A percentile compares a stretch with the other conserved stretches of the same genome.
Evolutionary conservation across 2,888 invertebrate species (phyloP).

Genomic region (Nemotelus pantherinus): DNA sequence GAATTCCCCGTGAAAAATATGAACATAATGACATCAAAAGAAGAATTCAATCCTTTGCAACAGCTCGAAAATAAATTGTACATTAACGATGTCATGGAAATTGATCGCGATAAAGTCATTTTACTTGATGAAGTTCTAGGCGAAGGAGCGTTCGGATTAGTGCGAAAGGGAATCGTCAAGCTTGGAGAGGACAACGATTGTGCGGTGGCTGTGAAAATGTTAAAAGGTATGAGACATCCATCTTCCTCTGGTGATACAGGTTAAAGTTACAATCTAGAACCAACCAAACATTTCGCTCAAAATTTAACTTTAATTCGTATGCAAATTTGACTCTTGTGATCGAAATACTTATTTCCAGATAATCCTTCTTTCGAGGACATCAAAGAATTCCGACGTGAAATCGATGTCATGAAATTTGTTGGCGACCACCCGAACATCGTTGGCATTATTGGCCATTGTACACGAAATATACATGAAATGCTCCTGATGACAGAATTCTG

Average conservation of each 20-base stretch:
- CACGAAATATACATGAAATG: constrained; percentile 67
- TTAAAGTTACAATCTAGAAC: no score
- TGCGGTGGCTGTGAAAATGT: constrained; percentile 85
- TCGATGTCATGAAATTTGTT: constrained; percentile 86
- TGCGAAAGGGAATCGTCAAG: constrained; percentile 73
- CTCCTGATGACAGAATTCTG: constrained; percentile 87
- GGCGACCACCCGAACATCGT: constrained; percentile 88
- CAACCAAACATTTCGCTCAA: no score
- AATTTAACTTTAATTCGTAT: no score
- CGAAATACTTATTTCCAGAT: constrained; percentile 65
- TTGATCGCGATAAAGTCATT: constrained; percentile 71
- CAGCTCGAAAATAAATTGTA: constrained; percentile 55
- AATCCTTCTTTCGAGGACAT: constrained; percentile 76
- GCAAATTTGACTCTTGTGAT: no score
- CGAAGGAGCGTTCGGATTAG: constrained; percentile 87
- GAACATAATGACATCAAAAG: constrained; percentile 49
- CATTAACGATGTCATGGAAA: constrained; percentile 73
- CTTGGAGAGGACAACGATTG: constrained; percentile 63
- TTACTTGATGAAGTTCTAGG: constrained; percentile 76
- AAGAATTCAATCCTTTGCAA: constrained; percentile 53
- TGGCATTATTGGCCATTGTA: constrained; percentile 83
- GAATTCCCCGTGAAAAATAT: constrained; percentile 54
- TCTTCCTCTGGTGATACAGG: no score
- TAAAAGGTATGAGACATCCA: constrained; percentile 72
- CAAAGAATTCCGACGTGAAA: constrained; percentile 82